A percentile compares a stretch with the other conserved stretches of the same genome.
These are phyloP conservation scores for Lithobates sylvaticus DNA, from an alignment of 2,797 vertebrate genomes.

Conservation along the genomic window DNA sequence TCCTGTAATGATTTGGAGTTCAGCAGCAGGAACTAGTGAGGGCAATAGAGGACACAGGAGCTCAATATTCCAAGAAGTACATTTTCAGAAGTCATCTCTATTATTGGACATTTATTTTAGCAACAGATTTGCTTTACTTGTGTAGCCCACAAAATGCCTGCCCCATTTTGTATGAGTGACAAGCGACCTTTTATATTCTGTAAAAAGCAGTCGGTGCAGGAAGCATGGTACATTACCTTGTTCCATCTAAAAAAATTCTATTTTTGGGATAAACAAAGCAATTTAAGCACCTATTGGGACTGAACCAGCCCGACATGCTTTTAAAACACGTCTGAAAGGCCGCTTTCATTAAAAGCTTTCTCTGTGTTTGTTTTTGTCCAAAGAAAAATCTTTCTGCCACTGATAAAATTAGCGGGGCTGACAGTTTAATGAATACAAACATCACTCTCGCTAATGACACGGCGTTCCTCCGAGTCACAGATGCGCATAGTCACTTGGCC, in stretches of 20 bases:
- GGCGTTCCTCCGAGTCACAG: not conserved
- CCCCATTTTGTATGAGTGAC: no score
- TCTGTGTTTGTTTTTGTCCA: slow-evolving; percentile 38
- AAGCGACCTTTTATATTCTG: not conserved
- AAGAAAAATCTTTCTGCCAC: slow-evolving; percentile 34
- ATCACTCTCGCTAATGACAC: slow-evolving; percentile 20
- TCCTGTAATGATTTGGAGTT: no score
- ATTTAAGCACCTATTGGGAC: not conserved
- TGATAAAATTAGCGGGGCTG: slow-evolving; percentile 42
- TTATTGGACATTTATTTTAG: no score
- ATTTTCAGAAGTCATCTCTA: no score
- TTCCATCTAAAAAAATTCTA: not conserved
- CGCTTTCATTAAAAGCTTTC: slow-evolving; percentile 40
- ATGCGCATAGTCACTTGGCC: not conserved
- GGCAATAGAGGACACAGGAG: no score
- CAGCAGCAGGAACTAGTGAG: no score
- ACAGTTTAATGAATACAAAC: slow-evolving; percentile 38
- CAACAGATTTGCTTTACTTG: no score
- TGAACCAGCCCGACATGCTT: not conserved
- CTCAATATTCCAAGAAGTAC: no score
- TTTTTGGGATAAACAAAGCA: slow-evolving; percentile 10
- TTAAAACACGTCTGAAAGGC: not conserved
- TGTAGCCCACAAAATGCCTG: not conserved
- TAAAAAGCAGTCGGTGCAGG: not conserved
- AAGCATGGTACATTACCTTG: not conserved